Percentiles rank a stretch among this genome's conserved stretches.
Evolutionary conservation across 2,797 vertebrate genomes (phyloP).

Genomic region (Urophycis tenuis): DNA sequence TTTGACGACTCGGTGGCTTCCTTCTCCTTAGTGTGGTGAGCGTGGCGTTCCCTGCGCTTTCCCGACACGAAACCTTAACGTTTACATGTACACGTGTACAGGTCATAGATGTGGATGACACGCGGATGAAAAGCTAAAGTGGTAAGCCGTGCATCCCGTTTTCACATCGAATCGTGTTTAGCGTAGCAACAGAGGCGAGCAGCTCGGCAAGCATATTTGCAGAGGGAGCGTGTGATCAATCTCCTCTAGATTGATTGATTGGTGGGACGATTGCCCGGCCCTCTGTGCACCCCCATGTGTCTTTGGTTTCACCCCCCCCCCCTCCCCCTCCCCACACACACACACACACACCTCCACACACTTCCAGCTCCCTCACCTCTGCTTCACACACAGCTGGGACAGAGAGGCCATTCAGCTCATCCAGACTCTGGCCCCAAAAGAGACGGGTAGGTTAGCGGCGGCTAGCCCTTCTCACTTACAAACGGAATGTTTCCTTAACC

Average conservation of each 20-base stretch:
- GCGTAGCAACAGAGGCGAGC: background rate
- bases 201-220: background rate
- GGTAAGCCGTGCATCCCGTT: background rate
- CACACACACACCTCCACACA: too few relatives aligned
- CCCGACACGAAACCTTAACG: constrained; percentile 28
- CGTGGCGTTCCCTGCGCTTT: constrained; percentile 22
- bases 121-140: background rate
- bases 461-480: constrained; percentile 39
- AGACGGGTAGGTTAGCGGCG: constrained; percentile 78
- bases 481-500: constrained; percentile 41
- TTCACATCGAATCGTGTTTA: background rate
- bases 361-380: constrained; percentile 46
- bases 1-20: constrained; percentile 85
- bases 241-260: background rate
- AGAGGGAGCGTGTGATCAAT: constrained; percentile 8
- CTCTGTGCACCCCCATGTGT: constrained; percentile 30
- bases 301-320: constrained; percentile 43
- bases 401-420: constrained; percentile 85
- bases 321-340: too few relatives aligned
- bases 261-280: constrained; percentile 21
- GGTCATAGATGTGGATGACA: background rate
- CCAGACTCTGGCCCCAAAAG: constrained; percentile 80
- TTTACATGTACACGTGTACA: constrained; percentile 21
- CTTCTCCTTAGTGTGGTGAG: constrained; percentile 87
- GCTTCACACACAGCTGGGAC: constrained; percentile 82